Evolutionary conservation across 64 coral and sea anemone species (phyloP), one percentile per base, ranked within the genome.

Genomic region (Orbicella faveolata): DNA sequence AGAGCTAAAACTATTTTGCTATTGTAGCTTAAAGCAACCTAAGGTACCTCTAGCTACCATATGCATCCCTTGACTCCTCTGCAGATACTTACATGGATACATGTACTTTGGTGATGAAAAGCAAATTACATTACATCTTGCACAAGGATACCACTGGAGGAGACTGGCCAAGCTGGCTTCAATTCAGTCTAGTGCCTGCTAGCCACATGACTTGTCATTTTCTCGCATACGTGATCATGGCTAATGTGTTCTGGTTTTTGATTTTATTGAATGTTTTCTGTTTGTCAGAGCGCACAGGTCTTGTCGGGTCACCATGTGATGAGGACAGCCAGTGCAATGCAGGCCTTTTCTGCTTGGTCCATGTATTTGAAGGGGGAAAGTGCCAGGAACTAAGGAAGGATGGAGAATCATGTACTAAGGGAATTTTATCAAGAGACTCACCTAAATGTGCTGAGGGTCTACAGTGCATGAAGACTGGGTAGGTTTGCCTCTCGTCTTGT

Each of bases 241-340:
- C 44, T 76, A 39, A 5, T 44, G 19, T 19, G 1, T 34, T 75
- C 39, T 75, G 15, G 36, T 76, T 18, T 37, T 44, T 20, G 36
- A 3, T 44, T n/a, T 70, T 73, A 51, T 85, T 3, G 44, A 6
- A 5, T 48, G 44, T 26, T 20, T 30, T 72, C 25, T 63, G 9
- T 39, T 67, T 9, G 11, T 2, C 36, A 85, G 82, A 52, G 23
- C 82, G 6, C n/a, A 85, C 82, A 72, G 82, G 82, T 25, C 65
- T 85, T 48, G 82, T 14, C 7, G 39, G 52, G 17, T 85, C 82
- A 6, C 64, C 82, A 72, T 85, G 82, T 21, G 65, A 85, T 52
- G 37, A 85, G 70, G 82, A 85, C 36, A 72, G 61, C 63, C 64
- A 85, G 37, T 85, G 82, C 65, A 85, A 85, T 18, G 12, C 82